Conservation (phyloP, 2,888 invertebrate species). For the Anthophora plumipes region DNA sequence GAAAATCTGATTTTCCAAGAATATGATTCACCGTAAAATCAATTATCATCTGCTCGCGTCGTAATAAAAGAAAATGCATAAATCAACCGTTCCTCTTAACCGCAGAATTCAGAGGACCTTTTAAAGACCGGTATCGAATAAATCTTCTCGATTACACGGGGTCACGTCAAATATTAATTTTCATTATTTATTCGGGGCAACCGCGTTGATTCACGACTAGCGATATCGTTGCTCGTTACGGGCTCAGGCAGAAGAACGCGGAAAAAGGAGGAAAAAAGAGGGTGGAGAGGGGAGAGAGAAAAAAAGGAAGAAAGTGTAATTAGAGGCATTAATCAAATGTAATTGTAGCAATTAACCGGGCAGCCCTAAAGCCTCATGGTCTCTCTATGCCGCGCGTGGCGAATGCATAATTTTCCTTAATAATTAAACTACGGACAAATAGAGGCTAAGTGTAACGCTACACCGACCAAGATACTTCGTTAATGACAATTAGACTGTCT, state of each 20-base stretch:
- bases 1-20: no score
- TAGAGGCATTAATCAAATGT: constrained; percentile 67
- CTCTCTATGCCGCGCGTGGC: constrained; percentile 18
- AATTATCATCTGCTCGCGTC: no score
- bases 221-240: constrained; percentile 15
- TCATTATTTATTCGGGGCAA: constrained; percentile 2
- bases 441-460: constrained; percentile 36
- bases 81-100: no score
- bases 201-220: constrained; percentile 18
- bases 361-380: constrained; percentile 12
- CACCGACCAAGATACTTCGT: constrained; percentile 32
- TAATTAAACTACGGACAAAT: constrained; percentile 50
- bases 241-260: neutral
- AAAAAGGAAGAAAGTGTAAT: constrained; percentile 54
- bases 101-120: neutral
- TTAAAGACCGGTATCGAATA: neutral
- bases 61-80: no score
- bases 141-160: constrained; percentile 4
- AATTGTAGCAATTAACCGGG: constrained; percentile 65
- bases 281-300: neutral
- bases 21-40: no score
- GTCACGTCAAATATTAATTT: constrained; percentile 26
- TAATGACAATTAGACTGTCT: constrained; percentile 50
- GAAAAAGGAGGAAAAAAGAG: neutral
- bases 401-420: constrained; percentile 59